These are phyloP conservation scores for Enteromius afrohamiltoni DNA, from an alignment of 2,797 vertebrate genomes.

Conservation along the genomic window DNA sequence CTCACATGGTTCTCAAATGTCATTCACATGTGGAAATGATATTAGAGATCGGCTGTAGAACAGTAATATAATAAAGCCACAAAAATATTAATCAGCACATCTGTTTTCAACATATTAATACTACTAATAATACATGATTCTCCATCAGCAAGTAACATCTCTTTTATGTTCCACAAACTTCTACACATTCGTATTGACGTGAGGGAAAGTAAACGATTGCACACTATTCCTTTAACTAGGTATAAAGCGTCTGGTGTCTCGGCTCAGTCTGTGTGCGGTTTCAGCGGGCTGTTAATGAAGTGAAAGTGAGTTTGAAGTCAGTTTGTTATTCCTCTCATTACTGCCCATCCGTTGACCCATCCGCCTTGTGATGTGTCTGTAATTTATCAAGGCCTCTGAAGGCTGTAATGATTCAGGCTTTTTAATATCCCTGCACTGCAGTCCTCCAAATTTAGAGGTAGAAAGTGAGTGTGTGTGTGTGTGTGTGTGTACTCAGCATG, in stretches of 20 bases:
- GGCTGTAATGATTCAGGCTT: conserved; percentile 46
- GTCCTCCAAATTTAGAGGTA: conserved; percentile 34
- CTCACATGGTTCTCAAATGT: background rate
- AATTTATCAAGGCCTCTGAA: conserved; percentile 23
- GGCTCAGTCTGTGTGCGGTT: background rate
- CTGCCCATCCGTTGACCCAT: conserved; percentile 27
- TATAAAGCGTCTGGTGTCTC: background rate
- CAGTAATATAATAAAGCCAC: background rate
- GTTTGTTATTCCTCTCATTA: conserved; percentile 42
- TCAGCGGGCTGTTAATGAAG: conserved; percentile 3
- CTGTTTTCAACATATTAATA: no score
- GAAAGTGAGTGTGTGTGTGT: conserved; percentile 4
- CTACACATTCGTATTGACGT: background rate
- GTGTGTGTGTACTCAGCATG: conserved; percentile 39
- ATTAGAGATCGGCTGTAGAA: background rate
- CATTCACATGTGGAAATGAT: background rate
- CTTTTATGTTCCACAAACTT: background rate
- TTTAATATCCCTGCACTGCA: conserved; percentile 43
- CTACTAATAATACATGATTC: background rate
- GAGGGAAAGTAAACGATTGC: background rate
- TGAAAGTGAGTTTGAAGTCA: conserved; percentile 28
- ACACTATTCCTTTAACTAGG: background rate
- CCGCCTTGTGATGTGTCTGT: conserved; percentile 16
- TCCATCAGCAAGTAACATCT: background rate
- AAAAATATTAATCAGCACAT: no score